Base-by-base conservation (phyloP, 2,888 invertebrate species). In the Pandemis heparana region DNA sequence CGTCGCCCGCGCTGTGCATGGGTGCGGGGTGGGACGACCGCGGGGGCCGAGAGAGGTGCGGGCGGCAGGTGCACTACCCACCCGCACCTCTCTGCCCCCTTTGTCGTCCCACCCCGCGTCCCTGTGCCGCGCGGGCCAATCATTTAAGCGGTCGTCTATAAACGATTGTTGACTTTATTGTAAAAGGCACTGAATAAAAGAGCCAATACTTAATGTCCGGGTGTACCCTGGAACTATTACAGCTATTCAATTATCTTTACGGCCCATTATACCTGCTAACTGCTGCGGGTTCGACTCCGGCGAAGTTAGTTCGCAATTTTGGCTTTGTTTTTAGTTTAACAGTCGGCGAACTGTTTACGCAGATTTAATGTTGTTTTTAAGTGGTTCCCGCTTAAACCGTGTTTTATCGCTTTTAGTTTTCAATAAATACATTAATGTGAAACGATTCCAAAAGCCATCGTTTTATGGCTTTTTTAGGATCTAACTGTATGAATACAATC, bases 171-270 rank as follows among this genome's bases (percentile, higher is more conserved):
- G 23, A 32, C 7, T 46, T 46, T 18, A 18, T n/a, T n/a, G n/a
- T n/a, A n/a, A n/a, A 16, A 18, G 51, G 16, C 18, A 2, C 16
- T 53, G 7, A n/a, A 53, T 56, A 10, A 56, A 56, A 56, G 23
- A 10, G 10, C 56, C 56, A 23, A 0, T 56, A n/a, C n/a, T n/a
- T n/a, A 56, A 56, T 23, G 23, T 16, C 56, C 0, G 9, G 10
- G 12, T 56, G 4, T 56, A n/a, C 48, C 48, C 39, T 16, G 43
- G 46, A 18, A 65, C 48, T 71, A 71, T 70, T 60, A 59, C 60
- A 63, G 62, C 16, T 61, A 66, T 71, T 71, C 66, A 66, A 71
- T 71, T 71, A 65, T 66, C 51, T 71, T 71, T 65, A 71, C 71
- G 38, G 23, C 32, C 39, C 56, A 66, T 71, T 65, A 65, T 71